phyloP scores from a whole-genome alignment of 2,888 invertebrate species.

The Gibbula magus region DNA sequence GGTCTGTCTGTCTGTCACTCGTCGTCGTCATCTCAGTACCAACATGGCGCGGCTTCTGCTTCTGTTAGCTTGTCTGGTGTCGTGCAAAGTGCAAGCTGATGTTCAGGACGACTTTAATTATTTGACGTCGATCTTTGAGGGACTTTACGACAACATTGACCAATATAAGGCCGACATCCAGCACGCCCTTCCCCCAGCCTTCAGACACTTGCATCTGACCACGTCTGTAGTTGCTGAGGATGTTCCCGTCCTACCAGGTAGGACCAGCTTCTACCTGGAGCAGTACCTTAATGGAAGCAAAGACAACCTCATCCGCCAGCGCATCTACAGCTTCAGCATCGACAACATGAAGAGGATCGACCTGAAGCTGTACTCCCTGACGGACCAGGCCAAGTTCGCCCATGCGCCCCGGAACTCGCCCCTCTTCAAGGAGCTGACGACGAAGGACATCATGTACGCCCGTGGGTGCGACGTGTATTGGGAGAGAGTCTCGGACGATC shows the following conservation, averaged over 20 bases:
- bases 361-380: constrained; percentile 20
- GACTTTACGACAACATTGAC: constrained; percentile 11
- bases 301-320: constrained; percentile 15
- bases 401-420: not conserved
- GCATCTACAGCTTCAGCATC: constrained; percentile 6
- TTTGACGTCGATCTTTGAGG: not conserved
- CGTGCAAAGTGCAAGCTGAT: not conserved
- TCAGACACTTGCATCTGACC: constrained; percentile 15
- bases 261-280: constrained; percentile 18
- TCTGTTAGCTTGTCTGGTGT: not conserved
- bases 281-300: constrained; percentile 22
- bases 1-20: too few relatives aligned
- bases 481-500: not conserved
- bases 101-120: not conserved
- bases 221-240: constrained; percentile 3
- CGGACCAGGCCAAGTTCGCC: not conserved
- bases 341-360: not conserved
- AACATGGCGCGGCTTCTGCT: too few relatives aligned
- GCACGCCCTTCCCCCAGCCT: not conserved
- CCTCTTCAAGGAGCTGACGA: not conserved
- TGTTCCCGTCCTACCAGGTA: not conserved
- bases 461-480: constrained; percentile 22
- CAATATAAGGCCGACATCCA: not conserved
- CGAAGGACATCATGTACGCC: constrained; percentile 17
- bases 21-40: too few relatives aligned